A percentile compares a stretch with the other conserved stretches of the same genome.
phyloP scores from a whole-genome alignment of 2,888 invertebrate genomes.

The Acronicta psi region DNA sequence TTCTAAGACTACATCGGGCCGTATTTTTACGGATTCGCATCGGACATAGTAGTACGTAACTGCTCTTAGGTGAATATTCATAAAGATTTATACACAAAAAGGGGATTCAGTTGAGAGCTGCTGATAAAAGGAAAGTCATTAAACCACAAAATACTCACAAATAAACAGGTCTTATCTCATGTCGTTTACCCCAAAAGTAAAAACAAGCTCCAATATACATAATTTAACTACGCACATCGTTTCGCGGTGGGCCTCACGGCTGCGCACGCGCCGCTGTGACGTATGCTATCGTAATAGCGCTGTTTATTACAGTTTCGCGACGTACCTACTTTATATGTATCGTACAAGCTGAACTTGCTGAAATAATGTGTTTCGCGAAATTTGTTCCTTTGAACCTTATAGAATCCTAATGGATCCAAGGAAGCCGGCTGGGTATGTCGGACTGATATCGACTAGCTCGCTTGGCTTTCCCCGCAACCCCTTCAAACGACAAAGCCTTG shows the following conservation, averaged over 20 bases:
- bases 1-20: too few species aligned
- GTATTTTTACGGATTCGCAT: too few species aligned
- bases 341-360: neutral
- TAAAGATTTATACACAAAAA: too few species aligned
- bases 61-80: too few species aligned
- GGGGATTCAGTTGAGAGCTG: too few species aligned
- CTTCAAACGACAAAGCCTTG: too few species aligned
- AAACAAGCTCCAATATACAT: constrained; percentile 11
- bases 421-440: too few species aligned
- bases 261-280: constrained; percentile 34
- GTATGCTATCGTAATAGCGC: constrained; percentile 31
- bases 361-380: neutral
- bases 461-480: too few species aligned
- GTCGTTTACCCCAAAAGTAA: constrained; percentile 8
- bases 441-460: too few species aligned
- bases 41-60: too few species aligned
- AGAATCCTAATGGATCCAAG: too few species aligned
- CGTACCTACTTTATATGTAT: constrained; percentile 15
- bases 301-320: constrained; percentile 36
- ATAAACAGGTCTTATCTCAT: neutral
- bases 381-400: too few species aligned
- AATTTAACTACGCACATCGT: constrained; percentile 32
- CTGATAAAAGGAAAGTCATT: neutral
- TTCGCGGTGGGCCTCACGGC: constrained; percentile 34
- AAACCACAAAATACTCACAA: neutral